Conservation (phyloP, 2,797 vertebrate species). For the Dipus sagitta region DNA sequence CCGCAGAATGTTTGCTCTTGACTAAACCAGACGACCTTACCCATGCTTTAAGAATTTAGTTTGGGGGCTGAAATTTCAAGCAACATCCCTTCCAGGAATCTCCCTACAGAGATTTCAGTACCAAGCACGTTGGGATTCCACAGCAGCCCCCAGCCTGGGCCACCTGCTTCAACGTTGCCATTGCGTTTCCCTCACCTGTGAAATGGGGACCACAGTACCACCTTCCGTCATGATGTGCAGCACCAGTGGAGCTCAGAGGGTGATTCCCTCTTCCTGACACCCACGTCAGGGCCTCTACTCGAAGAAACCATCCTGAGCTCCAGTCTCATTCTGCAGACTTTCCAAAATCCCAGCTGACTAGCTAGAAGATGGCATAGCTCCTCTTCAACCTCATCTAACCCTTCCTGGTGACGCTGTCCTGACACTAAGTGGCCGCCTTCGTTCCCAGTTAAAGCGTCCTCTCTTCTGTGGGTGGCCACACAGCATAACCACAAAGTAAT, state of each 20-base stretch:
- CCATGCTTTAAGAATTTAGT: not conserved
- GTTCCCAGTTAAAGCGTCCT: too few relatives aligned
- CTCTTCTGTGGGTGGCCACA: not conserved
- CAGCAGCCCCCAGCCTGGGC: not conserved
- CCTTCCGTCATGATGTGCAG: accelerated
- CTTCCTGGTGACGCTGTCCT: not conserved
- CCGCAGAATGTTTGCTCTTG: not conserved
- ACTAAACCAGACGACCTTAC: not conserved
- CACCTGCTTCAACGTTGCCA: not conserved
- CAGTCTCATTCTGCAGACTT: not conserved
- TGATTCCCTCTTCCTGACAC: not conserved
- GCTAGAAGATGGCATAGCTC: not conserved
- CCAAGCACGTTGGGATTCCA: not conserved
- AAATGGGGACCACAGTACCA: accelerated
- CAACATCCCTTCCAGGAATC: not conserved
- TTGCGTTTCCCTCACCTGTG: not conserved
- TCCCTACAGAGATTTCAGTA: not conserved
- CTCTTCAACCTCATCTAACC: not conserved
- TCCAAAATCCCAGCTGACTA: not conserved
- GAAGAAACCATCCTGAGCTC: not conserved
- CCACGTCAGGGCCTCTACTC: not conserved
- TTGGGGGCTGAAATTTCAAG: not conserved
- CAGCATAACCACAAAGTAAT: not conserved
- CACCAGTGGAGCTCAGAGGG: not conserved
- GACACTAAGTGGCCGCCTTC: not conserved